phyloP scores from a whole-genome alignment of 2,113 vertebrate species.

The Colistium nudipinnis region DNA sequence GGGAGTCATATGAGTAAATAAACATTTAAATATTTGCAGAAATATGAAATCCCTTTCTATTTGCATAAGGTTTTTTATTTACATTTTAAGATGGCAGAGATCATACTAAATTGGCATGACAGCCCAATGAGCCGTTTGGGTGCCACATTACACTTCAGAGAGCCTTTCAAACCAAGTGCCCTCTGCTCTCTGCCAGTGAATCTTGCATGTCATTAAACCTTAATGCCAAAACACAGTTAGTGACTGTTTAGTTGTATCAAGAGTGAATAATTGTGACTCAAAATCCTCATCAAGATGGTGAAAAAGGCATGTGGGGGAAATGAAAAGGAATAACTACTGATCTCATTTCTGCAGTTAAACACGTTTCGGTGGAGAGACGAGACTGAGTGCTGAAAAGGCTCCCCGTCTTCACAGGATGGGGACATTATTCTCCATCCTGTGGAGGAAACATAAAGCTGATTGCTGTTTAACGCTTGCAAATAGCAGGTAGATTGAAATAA shows the following conservation, averaged over 20 bases:
- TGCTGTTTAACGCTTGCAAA: conserved; percentile 32
- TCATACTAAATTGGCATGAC: conserved; percentile 70
- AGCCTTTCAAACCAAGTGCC: conserved; percentile 64
- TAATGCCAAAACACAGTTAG: conserved; percentile 61
- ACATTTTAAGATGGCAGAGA: conserved; percentile 64
- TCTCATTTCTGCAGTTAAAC: conserved; percentile 37
- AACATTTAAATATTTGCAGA: conserved; percentile 41
- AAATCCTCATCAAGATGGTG: conserved; percentile 33
- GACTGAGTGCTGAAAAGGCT: conserved; percentile 41
- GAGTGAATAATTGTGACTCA: conserved; percentile 53
- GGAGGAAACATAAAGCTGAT: conserved; percentile 17
- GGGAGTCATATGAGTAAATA: conserved; percentile 47
- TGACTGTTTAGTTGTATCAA: conserved; percentile 58
- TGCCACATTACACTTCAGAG: conserved; percentile 70
- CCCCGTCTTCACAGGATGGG: too few relatives aligned
- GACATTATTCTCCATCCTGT: background rate
- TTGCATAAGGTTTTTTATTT: conserved; percentile 62
- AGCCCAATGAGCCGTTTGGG: conserved; percentile 61
- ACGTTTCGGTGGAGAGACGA: conserved; percentile 44
- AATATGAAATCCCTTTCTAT: conserved; percentile 51
- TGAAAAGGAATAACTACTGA: conserved; percentile 49
- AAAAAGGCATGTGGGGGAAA: conserved; percentile 31
- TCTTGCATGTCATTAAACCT: conserved; percentile 70
- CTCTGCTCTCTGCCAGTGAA: conserved; percentile 71
- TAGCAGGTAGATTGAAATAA: conserved; percentile 6